These are phyloP conservation scores for Proctacanthus coquilletti DNA, from an alignment of 1,140 invertebrate genomes.

Conservation along the genomic window DNA sequence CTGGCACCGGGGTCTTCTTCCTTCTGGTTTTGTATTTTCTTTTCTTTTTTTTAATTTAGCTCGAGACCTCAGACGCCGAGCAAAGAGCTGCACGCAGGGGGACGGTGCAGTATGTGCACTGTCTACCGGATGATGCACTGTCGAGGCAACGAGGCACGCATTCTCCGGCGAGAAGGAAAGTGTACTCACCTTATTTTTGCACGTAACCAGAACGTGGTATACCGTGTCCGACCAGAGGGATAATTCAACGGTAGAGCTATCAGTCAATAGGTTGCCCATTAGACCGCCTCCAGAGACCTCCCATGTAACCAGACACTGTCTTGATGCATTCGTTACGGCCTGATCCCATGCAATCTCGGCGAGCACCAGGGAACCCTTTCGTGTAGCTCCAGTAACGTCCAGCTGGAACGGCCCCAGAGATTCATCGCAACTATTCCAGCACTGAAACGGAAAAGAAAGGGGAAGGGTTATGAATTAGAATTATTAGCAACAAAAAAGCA, in stretches of 20 bases:
- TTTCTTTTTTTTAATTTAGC: too few species aligned
- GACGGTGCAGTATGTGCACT: too few species aligned
- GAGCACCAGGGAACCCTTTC: conserved; percentile 10
- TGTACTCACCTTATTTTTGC: conserved; percentile 13
- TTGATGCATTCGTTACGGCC: conserved; percentile 10
- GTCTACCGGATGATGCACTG: too few species aligned
- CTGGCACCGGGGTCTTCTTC: too few species aligned
- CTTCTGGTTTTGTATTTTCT: background rate
- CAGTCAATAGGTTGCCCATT: conserved; percentile 34
- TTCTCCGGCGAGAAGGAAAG: background rate
- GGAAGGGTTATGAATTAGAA: too few species aligned
- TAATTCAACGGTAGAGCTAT: conserved; percentile 31
- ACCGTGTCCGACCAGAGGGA: conserved; percentile 33
- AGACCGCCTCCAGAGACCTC: conserved; percentile 33
- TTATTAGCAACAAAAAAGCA: too few species aligned
- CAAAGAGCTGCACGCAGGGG: background rate
- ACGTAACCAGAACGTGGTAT: conserved; percentile 29
- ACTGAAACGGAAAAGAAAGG: conserved; percentile 9
- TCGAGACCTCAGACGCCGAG: background rate
- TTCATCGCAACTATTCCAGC: conserved; percentile 12
- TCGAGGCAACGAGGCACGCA: too few species aligned
- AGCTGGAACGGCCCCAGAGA: conserved; percentile 10
- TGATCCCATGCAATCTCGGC: conserved; percentile 13
- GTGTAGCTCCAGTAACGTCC: conserved; percentile 9
- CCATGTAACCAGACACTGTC: conserved; percentile 33